Conservation (phyloP, 2,888 invertebrate genomes). For the Nezara viridula region DNA sequence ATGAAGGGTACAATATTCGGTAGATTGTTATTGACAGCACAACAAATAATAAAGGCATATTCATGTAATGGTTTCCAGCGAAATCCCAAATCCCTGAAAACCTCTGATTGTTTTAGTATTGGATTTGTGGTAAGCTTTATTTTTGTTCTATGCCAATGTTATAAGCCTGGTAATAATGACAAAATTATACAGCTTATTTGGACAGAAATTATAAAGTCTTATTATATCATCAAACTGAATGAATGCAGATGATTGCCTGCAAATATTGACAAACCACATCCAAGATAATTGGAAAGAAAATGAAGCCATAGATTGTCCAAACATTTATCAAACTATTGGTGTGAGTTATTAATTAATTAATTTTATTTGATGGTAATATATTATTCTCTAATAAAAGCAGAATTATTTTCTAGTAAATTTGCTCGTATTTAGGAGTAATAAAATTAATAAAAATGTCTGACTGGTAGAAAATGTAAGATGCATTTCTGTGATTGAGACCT, state of each 20-base stretch:
- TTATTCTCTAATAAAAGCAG: too few relatives aligned
- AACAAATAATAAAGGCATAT: not conserved
- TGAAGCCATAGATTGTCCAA: not conserved
- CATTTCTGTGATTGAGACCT: too few relatives aligned
- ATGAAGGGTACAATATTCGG: too few relatives aligned
- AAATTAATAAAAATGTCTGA: too few relatives aligned
- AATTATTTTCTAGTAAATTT: too few relatives aligned
- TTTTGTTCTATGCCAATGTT: not conserved
- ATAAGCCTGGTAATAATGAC: not conserved
- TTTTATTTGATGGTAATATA: too few relatives aligned
- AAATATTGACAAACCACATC: not conserved
- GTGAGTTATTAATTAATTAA: too few relatives aligned
- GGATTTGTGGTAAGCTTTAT: not conserved
- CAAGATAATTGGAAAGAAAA: not conserved
- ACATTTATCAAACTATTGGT: too few relatives aligned
- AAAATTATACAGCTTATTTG: not conserved
- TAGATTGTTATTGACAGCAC: not conserved
- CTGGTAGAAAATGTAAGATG: too few relatives aligned
- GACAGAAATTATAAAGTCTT: not conserved
- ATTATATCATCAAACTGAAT: not conserved
- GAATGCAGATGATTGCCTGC: not conserved
- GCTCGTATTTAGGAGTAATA: too few relatives aligned
- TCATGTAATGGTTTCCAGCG: not conserved
- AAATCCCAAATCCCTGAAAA: not conserved
- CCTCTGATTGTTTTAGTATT: not conserved